Evolutionary conservation across 2,888 invertebrate genomes (phyloP).

Genomic region (Heliconius ethilla): DNA sequence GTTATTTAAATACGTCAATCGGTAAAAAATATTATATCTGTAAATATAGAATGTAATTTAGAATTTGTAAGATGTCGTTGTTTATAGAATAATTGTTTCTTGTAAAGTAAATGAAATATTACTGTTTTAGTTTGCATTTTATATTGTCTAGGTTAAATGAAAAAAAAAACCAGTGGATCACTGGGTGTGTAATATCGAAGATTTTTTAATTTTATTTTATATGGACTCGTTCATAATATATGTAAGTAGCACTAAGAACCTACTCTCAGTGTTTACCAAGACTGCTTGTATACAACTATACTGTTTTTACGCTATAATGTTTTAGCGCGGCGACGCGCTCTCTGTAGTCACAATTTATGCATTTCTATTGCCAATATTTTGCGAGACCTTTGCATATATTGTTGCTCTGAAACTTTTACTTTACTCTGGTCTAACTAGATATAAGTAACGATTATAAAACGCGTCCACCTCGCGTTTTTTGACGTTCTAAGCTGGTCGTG

Average conservation of each 20-base stretch:
- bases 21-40: slow-evolving; percentile 71
- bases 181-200: slow-evolving; percentile 73
- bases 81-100: slow-evolving; percentile 77
- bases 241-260: slow-evolving; percentile 78
- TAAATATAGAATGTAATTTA: slow-evolving; percentile 76
- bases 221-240: slow-evolving; percentile 67
- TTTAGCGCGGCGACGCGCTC: slow-evolving; percentile 60
- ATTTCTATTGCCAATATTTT: slow-evolving; percentile 78
- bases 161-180: slow-evolving; percentile 62
- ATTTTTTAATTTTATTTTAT: slow-evolving; percentile 73
- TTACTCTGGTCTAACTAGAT: slow-evolving; percentile 67
- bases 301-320: slow-evolving; percentile 75
- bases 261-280: slow-evolving; percentile 81
- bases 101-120: slow-evolving; percentile 79
- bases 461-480: slow-evolving; percentile 45
- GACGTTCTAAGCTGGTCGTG: slow-evolving; percentile 26
- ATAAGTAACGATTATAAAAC: slow-evolving; percentile 53
- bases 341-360: slow-evolving; percentile 80
- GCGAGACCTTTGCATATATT: slow-evolving; percentile 65
- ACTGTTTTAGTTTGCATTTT: slow-evolving; percentile 82
- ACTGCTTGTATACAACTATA: slow-evolving; percentile 80
- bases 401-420: slow-evolving; percentile 61
- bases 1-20: slow-evolving; percentile 78
- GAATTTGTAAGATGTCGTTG: slow-evolving; percentile 64
- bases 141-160: slow-evolving; percentile 63